Conservation (phyloP, 2,113 vertebrate genomes). For the Gopherus flavomarginatus region DNA sequence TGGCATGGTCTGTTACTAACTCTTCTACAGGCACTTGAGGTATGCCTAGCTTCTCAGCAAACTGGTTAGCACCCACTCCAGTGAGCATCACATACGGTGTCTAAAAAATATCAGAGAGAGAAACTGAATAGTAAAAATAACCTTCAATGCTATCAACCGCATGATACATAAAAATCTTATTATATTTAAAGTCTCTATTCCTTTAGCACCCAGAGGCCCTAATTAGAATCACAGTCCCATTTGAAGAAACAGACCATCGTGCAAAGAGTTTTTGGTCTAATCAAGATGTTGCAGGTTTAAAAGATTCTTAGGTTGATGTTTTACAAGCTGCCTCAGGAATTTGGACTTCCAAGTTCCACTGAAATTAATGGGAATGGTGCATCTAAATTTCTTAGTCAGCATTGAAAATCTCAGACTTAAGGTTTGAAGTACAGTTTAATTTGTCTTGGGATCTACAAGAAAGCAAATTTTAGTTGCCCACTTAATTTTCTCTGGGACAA, state of each 20-base stretch:
- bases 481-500: neutral
- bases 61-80: conserved; percentile 74
- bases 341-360: neutral
- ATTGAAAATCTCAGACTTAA: neutral
- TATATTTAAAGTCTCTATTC: neutral
- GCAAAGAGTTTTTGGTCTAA: neutral
- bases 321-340: neutral
- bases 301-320: neutral
- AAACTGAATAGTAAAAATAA: neutral
- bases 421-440: neutral
- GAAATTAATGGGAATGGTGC: neutral
- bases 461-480: neutral
- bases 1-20: conserved; percentile 73
- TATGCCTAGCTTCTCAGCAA: conserved; percentile 76
- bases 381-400: neutral
- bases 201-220: neutral
- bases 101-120: neutral
- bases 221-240: neutral
- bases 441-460: neutral
- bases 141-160: neutral
- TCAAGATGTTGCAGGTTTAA: neutral
- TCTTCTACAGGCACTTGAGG: conserved; percentile 52
- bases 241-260: neutral
- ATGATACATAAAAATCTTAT: neutral
- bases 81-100: conserved; percentile 49